Conservation (phyloP, 2,797 vertebrate genomes). For the Nasua narica region DNA sequence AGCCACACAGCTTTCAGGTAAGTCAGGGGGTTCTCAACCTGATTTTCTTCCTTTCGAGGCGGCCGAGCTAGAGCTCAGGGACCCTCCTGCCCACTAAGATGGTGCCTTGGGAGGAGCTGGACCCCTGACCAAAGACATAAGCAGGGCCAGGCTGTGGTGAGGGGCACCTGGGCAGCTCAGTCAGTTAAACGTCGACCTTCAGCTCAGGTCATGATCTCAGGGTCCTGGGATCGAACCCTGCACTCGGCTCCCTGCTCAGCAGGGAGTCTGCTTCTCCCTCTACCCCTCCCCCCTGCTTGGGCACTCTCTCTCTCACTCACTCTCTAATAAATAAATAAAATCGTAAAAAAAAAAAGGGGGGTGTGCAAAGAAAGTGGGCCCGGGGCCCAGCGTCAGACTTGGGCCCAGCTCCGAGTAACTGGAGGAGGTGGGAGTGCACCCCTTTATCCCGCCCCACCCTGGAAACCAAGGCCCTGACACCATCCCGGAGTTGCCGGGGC, state of each 20-base stretch:
- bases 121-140: fast-evolving
- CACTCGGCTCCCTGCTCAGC: too few species aligned
- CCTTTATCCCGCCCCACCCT: background rate
- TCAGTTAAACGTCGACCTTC: fast-evolving
- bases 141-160: too few species aligned
- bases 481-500: background rate
- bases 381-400: background rate
- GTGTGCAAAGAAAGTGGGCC: too few species aligned
- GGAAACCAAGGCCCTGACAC: background rate
- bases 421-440: background rate
- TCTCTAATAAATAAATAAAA: too few species aligned
- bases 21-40: background rate
- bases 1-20: background rate
- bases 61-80: background rate
- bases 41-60: background rate
- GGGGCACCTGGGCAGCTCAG: too few species aligned
- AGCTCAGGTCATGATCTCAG: too few species aligned
- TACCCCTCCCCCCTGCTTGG: too few species aligned
- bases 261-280: too few species aligned
- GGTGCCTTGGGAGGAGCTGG: background rate
- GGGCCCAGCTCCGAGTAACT: background rate
- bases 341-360: too few species aligned
- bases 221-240: too few species aligned
- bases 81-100: background rate
- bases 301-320: too few species aligned